These are phyloP conservation scores for Phaedon cochleariae DNA, from an alignment of 2,888 invertebrate species.

Conservation along the genomic window DNA sequence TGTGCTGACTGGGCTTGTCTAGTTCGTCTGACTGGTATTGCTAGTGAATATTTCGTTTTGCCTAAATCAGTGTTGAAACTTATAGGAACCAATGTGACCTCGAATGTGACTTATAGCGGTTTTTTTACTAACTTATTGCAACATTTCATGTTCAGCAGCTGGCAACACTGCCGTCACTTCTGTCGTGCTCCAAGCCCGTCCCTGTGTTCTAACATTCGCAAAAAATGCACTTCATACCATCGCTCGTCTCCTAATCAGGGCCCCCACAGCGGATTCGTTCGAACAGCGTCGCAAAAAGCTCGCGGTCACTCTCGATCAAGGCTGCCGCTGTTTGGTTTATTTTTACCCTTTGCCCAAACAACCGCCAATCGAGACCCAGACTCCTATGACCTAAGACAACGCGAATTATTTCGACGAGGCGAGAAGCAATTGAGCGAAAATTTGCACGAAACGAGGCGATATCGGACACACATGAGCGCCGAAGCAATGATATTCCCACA, in stretches of 20 bases:
- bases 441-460: conserved; percentile 18
- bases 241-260: conserved; percentile 49
- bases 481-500: neutral
- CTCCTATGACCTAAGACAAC: conserved; percentile 57
- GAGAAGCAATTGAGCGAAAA: conserved; percentile 48
- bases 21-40: too few relatives aligned
- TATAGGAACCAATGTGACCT: too few relatives aligned
- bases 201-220: too few relatives aligned
- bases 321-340: conserved; percentile 56
- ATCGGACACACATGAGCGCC: neutral
- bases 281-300: conserved; percentile 23
- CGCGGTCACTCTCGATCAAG: conserved; percentile 60
- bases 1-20: too few relatives aligned
- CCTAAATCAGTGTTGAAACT: too few relatives aligned
- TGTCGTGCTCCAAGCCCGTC: too few relatives aligned
- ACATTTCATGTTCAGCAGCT: too few relatives aligned
- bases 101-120: too few relatives aligned
- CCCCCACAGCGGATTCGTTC: conserved; percentile 34
- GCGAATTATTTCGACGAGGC: conserved; percentile 35
- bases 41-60: too few relatives aligned
- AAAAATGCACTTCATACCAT: too few relatives aligned
- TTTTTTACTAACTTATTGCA: too few relatives aligned
- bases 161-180: too few relatives aligned
- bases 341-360: conserved; percentile 55
- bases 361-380: conserved; percentile 40